Evolutionary conservation across 2,797 vertebrate genomes (phyloP), one percentile per base, ranked within the genome.

Genomic region (Poeciliopsis gracilis): DNA sequence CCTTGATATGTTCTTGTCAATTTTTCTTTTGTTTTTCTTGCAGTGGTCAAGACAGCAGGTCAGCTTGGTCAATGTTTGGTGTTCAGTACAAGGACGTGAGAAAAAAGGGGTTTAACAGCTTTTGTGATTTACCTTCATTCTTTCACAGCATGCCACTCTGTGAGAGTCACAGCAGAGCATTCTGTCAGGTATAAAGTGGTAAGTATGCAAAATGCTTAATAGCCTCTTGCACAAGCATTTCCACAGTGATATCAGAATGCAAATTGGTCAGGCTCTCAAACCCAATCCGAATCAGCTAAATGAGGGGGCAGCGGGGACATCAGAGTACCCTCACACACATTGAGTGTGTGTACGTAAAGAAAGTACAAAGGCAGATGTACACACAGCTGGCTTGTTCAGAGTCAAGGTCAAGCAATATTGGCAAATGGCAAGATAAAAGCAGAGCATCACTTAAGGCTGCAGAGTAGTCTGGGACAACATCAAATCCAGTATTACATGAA

Each of bases 381-480:
- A 74, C 74, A 79, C 80, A 77, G 16, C 72, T 46, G 72, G 33
- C 73, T 77, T 49, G 61, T 73, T 86, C 33, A 25, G 71, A 79
- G 71, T 90, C 91, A 94, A 94, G 94, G 91, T 94, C 89, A 92
- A 74, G 51, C 73, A 45, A 25, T 86, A 87, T 87, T 80, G 82
- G 80, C 77, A 84, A 87, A 90, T 77, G 77, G 78, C 57, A 61
- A 70, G 85, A 88, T 91, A 89, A 92, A 92, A 89, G 69, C 81
- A 77, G 67, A 72, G 76, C 72, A 57, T 85, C 81, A 79, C 78
- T 75, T 70, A 57, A 77, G 80, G 80, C 81, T 70, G 53, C 51
- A 47, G 38, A 80, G 78, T 30, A 20, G 73, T 67, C 69, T 75
- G 67, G 81, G 81, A 89, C 88, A 81, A 61, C 72, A 82, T 86